These are phyloP conservation scores for Amphiura filiformis DNA, from an alignment of 35 echinoderm and acorn worm genomes.

Conservation along the genomic window DNA sequence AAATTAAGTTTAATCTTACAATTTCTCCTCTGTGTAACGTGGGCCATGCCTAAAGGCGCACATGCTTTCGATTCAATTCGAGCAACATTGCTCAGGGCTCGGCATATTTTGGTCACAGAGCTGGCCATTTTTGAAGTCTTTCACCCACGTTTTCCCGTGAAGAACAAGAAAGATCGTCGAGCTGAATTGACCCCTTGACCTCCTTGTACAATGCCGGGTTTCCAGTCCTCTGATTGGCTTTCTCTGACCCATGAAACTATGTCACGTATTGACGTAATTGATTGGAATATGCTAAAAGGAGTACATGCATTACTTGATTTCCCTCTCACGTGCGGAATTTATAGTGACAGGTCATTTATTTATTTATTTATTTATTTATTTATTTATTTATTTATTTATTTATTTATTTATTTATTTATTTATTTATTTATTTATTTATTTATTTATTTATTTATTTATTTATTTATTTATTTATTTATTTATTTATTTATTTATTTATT, in stretches of 20 bases:
- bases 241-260: background rate
- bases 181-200: background rate
- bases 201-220: background rate
- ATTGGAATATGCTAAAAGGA: background rate
- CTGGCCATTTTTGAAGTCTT: conserved; percentile 69
- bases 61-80: conserved; percentile 40
- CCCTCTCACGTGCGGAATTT: no score
- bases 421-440: no score
- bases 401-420: no score
- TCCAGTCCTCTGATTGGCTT: conserved; percentile 14
- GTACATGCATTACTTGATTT: no score
- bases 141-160: conserved; percentile 28
- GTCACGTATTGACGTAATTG: background rate
- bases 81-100: conserved; percentile 49
- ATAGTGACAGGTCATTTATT: no score
- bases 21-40: conserved; percentile 35
- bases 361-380: no score
- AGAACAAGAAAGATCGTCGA: background rate
- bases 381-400: no score
- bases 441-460: no score
- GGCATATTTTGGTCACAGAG: conserved; percentile 67
- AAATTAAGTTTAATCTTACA: conserved; percentile 62
- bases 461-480: no score
- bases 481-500: no score
- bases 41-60: conserved; percentile 13